These are phyloP conservation scores for Lepidocolaptes lacrymiger DNA, from an alignment of 2,797 vertebrate species.

Conservation along the genomic window DNA sequence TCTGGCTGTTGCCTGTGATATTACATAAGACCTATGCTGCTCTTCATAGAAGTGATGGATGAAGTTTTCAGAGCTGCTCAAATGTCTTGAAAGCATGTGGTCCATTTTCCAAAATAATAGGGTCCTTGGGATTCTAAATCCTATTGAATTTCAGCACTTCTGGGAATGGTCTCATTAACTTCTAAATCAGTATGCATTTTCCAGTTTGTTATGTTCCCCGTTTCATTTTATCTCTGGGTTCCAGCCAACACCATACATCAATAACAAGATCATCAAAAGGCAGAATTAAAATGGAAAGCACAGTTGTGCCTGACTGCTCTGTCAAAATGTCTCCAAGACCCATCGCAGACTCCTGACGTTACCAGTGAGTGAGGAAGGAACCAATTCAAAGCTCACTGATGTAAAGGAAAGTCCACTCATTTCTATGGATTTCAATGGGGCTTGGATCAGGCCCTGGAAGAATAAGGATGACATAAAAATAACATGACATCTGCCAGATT, in stretches of 20 bases:
- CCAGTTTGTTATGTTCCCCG: not conserved
- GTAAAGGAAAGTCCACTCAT: constrained; percentile 62
- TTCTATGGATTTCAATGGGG: constrained; percentile 39
- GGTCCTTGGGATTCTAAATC: constrained; percentile 40
- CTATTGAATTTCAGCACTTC: constrained; percentile 41
- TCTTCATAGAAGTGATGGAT: constrained; percentile 44
- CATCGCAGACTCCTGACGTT: not conserved
- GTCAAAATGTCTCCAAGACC: constrained; percentile 12
- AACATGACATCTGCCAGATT: constrained; percentile 69
- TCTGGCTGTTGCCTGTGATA: not conserved
- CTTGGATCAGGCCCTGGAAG: constrained; percentile 64
- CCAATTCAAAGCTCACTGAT: constrained; percentile 15
- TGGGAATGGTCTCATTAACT: not conserved
- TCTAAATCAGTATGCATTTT: not conserved
- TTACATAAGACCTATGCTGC: not conserved
- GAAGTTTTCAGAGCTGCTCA: constrained; percentile 46
- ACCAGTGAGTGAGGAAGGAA: not conserved
- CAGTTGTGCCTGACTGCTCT: not conserved
- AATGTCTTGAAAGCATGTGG: constrained; percentile 49
- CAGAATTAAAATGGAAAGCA: not conserved
- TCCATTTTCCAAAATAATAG: constrained; percentile 42
- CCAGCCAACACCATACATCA: constrained; percentile 2
- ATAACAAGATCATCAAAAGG: not conserved
- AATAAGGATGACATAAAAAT: constrained; percentile 70
- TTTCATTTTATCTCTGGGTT: not conserved